Conservation (phyloP, 2,113 vertebrate species). For the Halichoerus grypus region DNA sequence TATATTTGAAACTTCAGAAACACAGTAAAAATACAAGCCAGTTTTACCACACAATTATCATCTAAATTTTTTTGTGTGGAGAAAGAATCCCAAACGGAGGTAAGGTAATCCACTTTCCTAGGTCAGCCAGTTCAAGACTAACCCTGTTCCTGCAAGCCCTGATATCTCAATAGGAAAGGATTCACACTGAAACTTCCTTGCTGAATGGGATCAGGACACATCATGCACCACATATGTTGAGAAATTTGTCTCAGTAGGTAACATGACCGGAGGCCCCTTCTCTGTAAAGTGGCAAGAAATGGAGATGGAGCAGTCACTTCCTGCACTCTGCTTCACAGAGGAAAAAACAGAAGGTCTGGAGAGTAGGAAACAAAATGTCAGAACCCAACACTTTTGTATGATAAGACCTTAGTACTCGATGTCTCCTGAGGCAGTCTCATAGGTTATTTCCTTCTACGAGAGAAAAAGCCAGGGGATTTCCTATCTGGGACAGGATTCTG, state of each 20-base stretch:
- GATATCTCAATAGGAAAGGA: background rate
- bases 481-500: background rate
- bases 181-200: background rate
- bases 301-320: background rate
- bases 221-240: background rate
- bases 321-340: constrained; percentile 4
- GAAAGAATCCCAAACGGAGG: background rate
- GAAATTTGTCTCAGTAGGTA: background rate
- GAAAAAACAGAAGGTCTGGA: constrained; percentile 18
- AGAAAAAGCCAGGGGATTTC: constrained; percentile 55
- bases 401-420: background rate
- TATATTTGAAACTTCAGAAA: constrained; percentile 36
- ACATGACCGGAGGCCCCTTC: background rate
- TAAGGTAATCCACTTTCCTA: background rate
- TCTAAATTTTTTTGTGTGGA: background rate
- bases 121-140: background rate
- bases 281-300: constrained; percentile 22
- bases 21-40: background rate
- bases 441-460: background rate
- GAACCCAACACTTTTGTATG: background rate
- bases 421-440: background rate
- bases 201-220: background rate
- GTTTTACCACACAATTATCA: background rate
- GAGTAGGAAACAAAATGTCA: background rate
- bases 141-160: accelerated